Conservation (phyloP, 2,113 vertebrate species). For the Eulemur macaco region DNA sequence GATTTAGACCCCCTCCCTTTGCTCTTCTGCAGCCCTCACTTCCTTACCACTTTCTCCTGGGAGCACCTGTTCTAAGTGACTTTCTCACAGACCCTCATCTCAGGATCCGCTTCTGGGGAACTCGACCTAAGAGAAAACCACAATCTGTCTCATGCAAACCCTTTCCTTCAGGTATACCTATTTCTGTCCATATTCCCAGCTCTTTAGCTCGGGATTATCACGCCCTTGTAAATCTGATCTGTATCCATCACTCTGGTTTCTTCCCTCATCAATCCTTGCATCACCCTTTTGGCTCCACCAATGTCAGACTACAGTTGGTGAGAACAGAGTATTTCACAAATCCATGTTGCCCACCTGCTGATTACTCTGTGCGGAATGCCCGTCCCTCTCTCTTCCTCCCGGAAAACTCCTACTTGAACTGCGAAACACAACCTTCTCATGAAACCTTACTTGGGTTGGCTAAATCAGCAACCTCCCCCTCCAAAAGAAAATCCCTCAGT, state of each 20-base stretch:
- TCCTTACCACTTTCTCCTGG: not conserved
- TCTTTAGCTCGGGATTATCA: not conserved
- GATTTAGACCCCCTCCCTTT: fast-evolving
- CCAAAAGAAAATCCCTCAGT: not conserved
- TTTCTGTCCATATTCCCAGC: fast-evolving
- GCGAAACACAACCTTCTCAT: not conserved
- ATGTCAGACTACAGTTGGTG: not conserved
- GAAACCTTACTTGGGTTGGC: not conserved
- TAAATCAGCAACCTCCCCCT: not conserved
- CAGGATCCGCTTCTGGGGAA: not conserved
- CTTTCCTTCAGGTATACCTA: not conserved
- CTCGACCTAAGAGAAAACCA: too few relatives aligned
- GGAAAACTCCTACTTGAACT: not conserved
- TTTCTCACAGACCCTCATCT: not conserved
- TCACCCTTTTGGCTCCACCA: not conserved
- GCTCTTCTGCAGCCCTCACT: not conserved
- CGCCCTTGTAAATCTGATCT: too few relatives aligned
- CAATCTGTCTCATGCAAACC: not conserved
- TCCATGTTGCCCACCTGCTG: fast-evolving
- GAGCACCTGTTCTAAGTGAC: not conserved
- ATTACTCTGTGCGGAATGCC: fast-evolving
- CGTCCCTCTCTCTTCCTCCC: too few relatives aligned
- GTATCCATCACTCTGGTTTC: fast-evolving
- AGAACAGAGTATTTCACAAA: fast-evolving
- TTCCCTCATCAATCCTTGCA: too few relatives aligned